These are phyloP conservation scores for Holothuria leucospilota DNA, from an alignment of 53 echinoderm and acorn worm species.

Conservation along the genomic window DNA sequence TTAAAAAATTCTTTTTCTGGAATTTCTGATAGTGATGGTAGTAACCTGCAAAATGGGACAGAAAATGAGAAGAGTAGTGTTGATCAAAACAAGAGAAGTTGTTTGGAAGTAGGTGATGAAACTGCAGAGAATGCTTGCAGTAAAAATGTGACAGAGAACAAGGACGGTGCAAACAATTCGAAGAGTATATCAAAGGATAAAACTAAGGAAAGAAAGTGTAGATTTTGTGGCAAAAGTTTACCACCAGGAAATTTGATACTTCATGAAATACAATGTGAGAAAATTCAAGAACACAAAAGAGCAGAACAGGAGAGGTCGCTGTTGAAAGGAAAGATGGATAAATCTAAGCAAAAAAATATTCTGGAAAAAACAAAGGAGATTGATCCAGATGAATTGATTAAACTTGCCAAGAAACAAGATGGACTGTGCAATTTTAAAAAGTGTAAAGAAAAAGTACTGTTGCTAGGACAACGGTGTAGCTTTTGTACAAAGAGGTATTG, in stretches of 20 bases:
- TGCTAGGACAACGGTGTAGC: conserved; percentile 72
- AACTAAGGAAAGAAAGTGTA: conserved; percentile 49
- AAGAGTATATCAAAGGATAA: not conserved
- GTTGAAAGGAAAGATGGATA: conserved; percentile 58
- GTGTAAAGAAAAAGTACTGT: conserved; percentile 77
- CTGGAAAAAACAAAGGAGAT: conserved; percentile 68
- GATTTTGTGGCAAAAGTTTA: conserved; percentile 71
- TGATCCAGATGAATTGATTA: conserved; percentile 84
- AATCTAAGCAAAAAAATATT: conserved; percentile 75
- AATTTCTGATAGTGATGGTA: too few relatives aligned
- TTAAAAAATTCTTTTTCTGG: too few relatives aligned
- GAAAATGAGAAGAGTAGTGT: too few relatives aligned
- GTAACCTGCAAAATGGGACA: too few relatives aligned
- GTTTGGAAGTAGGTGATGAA: too few relatives aligned
- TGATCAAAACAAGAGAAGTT: too few relatives aligned
- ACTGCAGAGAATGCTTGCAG: too few relatives aligned
- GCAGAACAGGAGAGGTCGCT: conserved; percentile 22
- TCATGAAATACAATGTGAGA: conserved; percentile 96
- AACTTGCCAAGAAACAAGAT: conserved; percentile 74
- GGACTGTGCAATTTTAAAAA: conserved; percentile 71
- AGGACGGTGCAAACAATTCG: not conserved
- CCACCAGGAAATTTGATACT: conserved; percentile 76
- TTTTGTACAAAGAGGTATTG: conserved; percentile 86
- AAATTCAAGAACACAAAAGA: conserved; percentile 61
- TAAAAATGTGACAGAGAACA: not conserved